Percentiles rank a stretch among this genome's conserved stretches.
Conservation (phyloP, 2,113 vertebrate genomes). For the Gnathonemus echidnorhynchus region DNA sequence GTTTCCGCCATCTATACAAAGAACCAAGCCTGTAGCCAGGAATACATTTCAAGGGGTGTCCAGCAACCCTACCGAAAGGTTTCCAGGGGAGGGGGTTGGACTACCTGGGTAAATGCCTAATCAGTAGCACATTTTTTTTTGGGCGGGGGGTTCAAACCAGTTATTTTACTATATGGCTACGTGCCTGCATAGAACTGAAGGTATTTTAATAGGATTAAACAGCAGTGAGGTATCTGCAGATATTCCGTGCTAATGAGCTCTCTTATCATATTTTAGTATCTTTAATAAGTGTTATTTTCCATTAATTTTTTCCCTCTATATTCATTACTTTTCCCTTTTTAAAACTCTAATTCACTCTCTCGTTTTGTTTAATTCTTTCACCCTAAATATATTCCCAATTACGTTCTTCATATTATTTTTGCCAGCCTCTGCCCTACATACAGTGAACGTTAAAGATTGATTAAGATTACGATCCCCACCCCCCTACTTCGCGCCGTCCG, state of each 20-base stretch:
- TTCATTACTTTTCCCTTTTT: conserved; percentile 1
- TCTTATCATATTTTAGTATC: background rate
- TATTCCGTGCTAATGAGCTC: background rate
- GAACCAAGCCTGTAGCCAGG: background rate
- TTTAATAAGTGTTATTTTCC: background rate
- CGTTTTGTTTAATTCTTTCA: background rate
- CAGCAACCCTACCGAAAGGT: background rate
- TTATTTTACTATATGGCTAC: background rate
- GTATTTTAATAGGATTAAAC: background rate
- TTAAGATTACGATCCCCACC: background rate
- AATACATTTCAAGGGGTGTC: background rate
- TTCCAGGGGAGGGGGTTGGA: background rate
- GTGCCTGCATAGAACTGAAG: background rate
- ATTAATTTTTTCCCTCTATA: background rate
- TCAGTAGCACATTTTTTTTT: background rate
- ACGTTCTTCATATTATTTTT: background rate
- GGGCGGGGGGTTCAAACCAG: background rate
- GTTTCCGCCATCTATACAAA: background rate
- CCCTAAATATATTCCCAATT: conserved; percentile 2
- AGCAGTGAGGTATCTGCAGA: background rate
- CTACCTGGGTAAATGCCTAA: background rate
- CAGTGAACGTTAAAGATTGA: background rate
- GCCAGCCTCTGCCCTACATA: background rate
- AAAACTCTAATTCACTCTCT: background rate
- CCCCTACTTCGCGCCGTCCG: background rate